A percentile compares a stretch with the other conserved stretches of the same genome.
Evolutionary conservation across 1,140 invertebrate genomes (phyloP).

Genomic region (Hyles vespertilio): DNA sequence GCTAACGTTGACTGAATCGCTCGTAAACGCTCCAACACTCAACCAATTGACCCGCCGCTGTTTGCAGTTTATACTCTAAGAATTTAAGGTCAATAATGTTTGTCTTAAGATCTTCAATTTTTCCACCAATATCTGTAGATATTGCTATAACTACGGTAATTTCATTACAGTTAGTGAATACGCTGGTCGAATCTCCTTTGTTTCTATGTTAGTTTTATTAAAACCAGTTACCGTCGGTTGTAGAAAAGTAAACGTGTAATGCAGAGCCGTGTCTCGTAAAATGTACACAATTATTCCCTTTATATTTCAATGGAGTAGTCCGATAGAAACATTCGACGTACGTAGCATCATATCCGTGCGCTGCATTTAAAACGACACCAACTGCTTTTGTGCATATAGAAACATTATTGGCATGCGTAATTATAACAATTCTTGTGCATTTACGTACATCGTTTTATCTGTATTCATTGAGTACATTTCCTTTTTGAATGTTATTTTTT

Average conservation of each 20-base stretch:
- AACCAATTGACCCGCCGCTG: slow-evolving; percentile 2
- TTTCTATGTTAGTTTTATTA: too few species aligned
- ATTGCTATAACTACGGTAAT: too few species aligned
- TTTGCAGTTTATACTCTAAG: slow-evolving; percentile 6
- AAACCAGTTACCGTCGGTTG: too few species aligned
- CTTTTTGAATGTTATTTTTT: slow-evolving; percentile 4
- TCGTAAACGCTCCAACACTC: slow-evolving; percentile 1
- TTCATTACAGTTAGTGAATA: too few species aligned
- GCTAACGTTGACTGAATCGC: slow-evolving; percentile 9
- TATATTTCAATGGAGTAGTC: slow-evolving; percentile 7
- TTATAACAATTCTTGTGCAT: slow-evolving; percentile 14
- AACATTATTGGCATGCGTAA: slow-evolving; percentile 11
- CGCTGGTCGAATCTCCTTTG: too few species aligned
- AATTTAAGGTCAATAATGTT: background rate
- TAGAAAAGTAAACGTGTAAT: too few species aligned
- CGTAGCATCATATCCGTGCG: slow-evolving; percentile 8
- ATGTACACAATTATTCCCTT: slow-evolving; percentile 6
- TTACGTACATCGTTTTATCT: slow-evolving; percentile 12
- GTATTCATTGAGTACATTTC: slow-evolving; percentile 5
- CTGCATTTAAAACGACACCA: slow-evolving; percentile 4
- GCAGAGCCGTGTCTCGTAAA: background rate
- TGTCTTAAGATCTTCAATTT: too few species aligned
- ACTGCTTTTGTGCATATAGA: slow-evolving; percentile 7
- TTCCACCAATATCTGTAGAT: too few species aligned
- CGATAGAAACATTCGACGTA: slow-evolving; percentile 9